Percentiles rank a stretch among this genome's conserved stretches.
Conservation (phyloP, 2,797 vertebrate genomes). For the Propithecus perrieri region DNA sequence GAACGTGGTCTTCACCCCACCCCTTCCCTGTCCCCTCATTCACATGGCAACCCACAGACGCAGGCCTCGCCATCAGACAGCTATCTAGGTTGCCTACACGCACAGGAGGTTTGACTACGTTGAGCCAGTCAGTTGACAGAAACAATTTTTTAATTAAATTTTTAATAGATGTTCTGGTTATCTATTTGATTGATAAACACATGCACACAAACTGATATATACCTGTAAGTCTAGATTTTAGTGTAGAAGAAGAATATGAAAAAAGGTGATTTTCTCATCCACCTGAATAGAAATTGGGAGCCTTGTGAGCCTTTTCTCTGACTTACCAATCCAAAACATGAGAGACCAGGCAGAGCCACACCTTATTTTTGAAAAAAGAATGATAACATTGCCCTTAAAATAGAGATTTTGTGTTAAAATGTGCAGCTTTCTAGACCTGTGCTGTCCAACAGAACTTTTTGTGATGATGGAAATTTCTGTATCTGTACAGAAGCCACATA, state of each 20-base stretch:
- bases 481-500: not conserved
- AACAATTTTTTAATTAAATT: not conserved
- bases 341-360: not conserved
- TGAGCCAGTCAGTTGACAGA: not conserved
- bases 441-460: not conserved
- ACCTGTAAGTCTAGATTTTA: not conserved
- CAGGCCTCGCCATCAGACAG: accelerated
- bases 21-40: not conserved
- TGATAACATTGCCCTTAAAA: not conserved
- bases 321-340: not conserved
- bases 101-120: not conserved
- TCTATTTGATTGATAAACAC: not conserved
- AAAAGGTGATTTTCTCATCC: not conserved
- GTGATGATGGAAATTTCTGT: conserved; percentile 5
- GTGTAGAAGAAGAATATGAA: not conserved
- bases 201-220: not conserved
- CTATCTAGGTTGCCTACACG: not conserved
- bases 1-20: not conserved
- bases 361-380: conserved; percentile 13
- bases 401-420: conserved; percentile 5
- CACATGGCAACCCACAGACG: accelerated
- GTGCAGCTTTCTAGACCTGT: not conserved
- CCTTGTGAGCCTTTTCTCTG: not conserved
- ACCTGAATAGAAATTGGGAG: not conserved
- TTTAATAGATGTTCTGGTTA: not conserved